Conservation (phyloP, 1,140 invertebrate species). For the Diabrotica virgifera region DNA sequence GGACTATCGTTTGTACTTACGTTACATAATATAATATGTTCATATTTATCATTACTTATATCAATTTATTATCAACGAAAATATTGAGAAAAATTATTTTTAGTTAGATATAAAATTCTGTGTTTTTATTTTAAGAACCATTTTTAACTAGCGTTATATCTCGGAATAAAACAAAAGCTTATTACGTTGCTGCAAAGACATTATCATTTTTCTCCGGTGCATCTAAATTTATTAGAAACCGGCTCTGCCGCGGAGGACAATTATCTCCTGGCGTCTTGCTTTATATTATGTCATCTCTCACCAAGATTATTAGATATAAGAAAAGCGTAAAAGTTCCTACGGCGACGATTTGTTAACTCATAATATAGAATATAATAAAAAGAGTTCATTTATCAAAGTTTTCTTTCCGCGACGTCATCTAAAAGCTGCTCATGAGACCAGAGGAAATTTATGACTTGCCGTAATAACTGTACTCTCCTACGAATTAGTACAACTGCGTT, state of each 20-base stretch:
- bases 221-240: neutral
- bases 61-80: no score
- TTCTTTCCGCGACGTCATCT: slow-evolving; percentile 11
- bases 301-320: slow-evolving; percentile 12
- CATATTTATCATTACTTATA: no score
- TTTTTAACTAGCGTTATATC: no score
- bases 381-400: slow-evolving; percentile 12
- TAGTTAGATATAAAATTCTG: no score
- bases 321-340: slow-evolving; percentile 11
- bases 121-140: no score
- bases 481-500: slow-evolving; percentile 1
- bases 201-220: no score
- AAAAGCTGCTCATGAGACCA: slow-evolving; percentile 14
- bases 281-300: slow-evolving; percentile 5
- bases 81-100: no score
- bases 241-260: neutral
- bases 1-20: no score
- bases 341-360: slow-evolving; percentile 16
- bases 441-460: slow-evolving; percentile 9
- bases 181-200: no score
- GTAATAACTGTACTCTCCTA: slow-evolving; percentile 4
- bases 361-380: slow-evolving; percentile 13
- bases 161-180: no score
- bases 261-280: slow-evolving; percentile 8
- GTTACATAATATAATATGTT: no score